Evolutionary conservation across 1,140 invertebrate species (phyloP).

Genomic region (Drosophila grimshawi): DNA sequence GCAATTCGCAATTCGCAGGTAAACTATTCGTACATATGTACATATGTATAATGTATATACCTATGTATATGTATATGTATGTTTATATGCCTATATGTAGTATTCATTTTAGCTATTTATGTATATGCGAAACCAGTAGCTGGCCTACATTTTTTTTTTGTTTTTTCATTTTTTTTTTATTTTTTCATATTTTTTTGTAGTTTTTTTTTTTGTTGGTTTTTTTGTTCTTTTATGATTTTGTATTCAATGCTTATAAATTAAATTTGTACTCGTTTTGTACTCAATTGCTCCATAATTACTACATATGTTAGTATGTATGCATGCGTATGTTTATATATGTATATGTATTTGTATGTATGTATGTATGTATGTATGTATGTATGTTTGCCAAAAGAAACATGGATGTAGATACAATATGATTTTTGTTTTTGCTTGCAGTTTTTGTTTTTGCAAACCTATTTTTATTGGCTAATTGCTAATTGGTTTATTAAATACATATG

Average conservation of each 20-base stretch:
- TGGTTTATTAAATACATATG: conserved; percentile 27
- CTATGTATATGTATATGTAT: conserved; percentile 27
- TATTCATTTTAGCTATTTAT: conserved; percentile 47
- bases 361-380: conserved; percentile 16
- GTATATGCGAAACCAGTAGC: conserved; percentile 71
- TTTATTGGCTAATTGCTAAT: conserved; percentile 42
- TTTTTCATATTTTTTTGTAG: conserved; percentile 29
- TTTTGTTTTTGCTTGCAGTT: neutral
- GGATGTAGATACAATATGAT: conserved; percentile 43
- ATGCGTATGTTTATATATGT: conserved; percentile 47
- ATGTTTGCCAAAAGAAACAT: conserved; percentile 52
- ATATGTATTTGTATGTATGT: conserved; percentile 35
- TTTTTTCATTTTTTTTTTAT: conserved; percentile 28
- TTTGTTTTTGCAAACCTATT: conserved; percentile 52
- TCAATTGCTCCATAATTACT: conserved; percentile 83
- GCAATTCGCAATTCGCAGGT: conserved; percentile 30
- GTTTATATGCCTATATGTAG: conserved; percentile 42
- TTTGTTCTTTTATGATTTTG: conserved; percentile 13
- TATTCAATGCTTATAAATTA: conserved; percentile 62
- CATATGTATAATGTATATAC: conserved; percentile 19
- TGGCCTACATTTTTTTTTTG: conserved; percentile 58
- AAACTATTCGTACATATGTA: conserved; percentile 14
- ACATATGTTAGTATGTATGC: conserved; percentile 65
- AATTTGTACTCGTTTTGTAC: conserved; percentile 83
- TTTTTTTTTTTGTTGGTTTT: conserved; percentile 17